A percentile compares a stretch with the other conserved stretches of the same genome.
Conservation (phyloP, 2,797 vertebrate species). For the Pitangus sulphuratus region DNA sequence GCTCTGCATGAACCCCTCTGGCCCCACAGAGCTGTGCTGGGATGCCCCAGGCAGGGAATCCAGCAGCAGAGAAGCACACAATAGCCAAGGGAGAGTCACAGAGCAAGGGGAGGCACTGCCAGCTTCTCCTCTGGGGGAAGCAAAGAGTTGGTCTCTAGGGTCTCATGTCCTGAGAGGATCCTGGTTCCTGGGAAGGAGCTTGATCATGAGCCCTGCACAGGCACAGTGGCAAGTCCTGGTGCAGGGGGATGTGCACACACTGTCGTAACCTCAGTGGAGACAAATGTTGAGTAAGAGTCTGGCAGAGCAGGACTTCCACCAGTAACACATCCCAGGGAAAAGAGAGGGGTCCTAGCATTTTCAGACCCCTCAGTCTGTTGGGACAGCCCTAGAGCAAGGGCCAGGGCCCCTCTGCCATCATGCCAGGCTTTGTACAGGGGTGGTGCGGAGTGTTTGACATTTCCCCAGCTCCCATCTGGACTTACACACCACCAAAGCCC, state of each 20-base stretch:
- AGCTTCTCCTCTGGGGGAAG: neutral
- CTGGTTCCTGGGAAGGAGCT: neutral
- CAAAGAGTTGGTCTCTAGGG: neutral
- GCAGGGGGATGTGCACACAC: accelerated
- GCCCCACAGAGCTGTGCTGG: neutral
- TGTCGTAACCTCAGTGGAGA: accelerated
- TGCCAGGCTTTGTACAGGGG: neutral
- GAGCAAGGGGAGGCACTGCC: neutral
- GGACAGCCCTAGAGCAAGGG: neutral
- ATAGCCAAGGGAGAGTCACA: accelerated
- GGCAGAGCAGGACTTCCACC: neutral
- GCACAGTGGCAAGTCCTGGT: accelerated
- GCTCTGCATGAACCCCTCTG: neutral
- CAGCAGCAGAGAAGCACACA: accelerated
- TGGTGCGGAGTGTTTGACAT: neutral
- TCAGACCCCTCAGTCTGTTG: accelerated
- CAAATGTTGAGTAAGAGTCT: neutral
- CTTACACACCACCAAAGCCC: accelerated
- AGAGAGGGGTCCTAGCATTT: accelerated
- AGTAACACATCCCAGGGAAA: neutral
- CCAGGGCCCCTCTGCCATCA: neutral
- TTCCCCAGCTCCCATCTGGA: accelerated
- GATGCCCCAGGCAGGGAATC: accelerated
- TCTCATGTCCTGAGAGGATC: neutral
- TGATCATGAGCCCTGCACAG: neutral